These are phyloP conservation scores for Thalassarche chlororhynchos DNA, from an alignment of 2,113 vertebrate species.

Conservation along the genomic window DNA sequence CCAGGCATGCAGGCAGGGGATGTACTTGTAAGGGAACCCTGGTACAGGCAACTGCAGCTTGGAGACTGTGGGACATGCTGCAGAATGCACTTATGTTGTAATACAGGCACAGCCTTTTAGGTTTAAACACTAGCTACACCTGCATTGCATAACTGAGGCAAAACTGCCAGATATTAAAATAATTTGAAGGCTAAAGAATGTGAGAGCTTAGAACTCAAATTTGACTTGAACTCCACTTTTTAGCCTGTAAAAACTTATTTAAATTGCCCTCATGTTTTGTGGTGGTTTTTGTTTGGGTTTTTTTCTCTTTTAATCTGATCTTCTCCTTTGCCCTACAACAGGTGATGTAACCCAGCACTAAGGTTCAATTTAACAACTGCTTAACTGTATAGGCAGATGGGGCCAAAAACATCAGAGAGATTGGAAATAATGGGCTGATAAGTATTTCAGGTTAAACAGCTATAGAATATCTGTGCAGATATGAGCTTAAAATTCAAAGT, in stretches of 20 bases:
- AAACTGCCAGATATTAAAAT: background rate
- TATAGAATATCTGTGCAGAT: background rate
- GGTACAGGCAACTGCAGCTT: background rate
- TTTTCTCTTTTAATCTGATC: background rate
- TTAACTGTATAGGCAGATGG: background rate
- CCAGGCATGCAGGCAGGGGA: background rate
- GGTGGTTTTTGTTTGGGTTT: background rate
- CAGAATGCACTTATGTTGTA: background rate
- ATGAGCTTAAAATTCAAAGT: background rate
- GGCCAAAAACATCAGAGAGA: background rate
- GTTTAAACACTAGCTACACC: background rate
- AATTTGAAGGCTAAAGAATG: background rate
- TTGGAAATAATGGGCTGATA: background rate
- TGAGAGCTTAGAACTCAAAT: background rate
- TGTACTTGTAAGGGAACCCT: background rate
- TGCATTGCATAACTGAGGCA: background rate
- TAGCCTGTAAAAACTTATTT: background rate
- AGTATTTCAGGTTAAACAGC: background rate
- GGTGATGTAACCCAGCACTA: background rate
- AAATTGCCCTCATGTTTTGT: accelerated
- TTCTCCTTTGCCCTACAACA: background rate
- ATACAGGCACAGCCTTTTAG: background rate
- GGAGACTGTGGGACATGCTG: background rate
- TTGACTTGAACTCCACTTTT: background rate
- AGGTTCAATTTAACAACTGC: background rate